These are phyloP conservation scores for Stegophylla sp. DNA, from an alignment of 2,888 invertebrate species.

Conservation along the genomic window DNA sequence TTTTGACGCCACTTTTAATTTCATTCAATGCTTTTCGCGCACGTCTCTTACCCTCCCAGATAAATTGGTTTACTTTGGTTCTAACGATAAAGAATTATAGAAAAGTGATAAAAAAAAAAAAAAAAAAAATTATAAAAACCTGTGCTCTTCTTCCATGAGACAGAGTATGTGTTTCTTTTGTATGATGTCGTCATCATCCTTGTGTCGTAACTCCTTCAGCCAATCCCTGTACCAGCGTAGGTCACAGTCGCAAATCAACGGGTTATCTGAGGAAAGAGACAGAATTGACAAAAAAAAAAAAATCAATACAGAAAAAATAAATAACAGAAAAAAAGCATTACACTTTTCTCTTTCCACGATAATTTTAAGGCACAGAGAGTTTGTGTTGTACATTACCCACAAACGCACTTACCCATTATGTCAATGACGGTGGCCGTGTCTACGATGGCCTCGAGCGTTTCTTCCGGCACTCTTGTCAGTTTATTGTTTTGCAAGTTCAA, in stretches of 20 bases:
- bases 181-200: slow-evolving; percentile 88
- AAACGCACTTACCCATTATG: slow-evolving; percentile 85
- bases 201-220: slow-evolving; percentile 78
- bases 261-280: slow-evolving; percentile 76
- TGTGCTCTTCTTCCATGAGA: slow-evolving; percentile 79
- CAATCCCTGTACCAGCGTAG: slow-evolving; percentile 86
- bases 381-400: background rate
- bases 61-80: too few species aligned
- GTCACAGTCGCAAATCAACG: slow-evolving; percentile 85
- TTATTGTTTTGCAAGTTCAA: slow-evolving; percentile 88
- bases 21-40: too few species aligned
- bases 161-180: slow-evolving; percentile 85
- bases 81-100: background rate
- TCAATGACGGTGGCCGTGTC: slow-evolving; percentile 87
- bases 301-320: too few species aligned
- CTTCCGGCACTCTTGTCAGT: slow-evolving; percentile 80
- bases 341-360: background rate
- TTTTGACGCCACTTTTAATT: too few species aligned
- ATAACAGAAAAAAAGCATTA: slow-evolving; percentile 8
- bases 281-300: too few species aligned
- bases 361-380: too few species aligned
- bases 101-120: too few species aligned
- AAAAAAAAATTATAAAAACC: slow-evolving; percentile 63
- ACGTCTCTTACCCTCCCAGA: too few species aligned
- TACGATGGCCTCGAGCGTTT: slow-evolving; percentile 86